Base-by-base conservation (phyloP, 2,113 vertebrate species). In the Gasterosteus nipponicus region DNA sequence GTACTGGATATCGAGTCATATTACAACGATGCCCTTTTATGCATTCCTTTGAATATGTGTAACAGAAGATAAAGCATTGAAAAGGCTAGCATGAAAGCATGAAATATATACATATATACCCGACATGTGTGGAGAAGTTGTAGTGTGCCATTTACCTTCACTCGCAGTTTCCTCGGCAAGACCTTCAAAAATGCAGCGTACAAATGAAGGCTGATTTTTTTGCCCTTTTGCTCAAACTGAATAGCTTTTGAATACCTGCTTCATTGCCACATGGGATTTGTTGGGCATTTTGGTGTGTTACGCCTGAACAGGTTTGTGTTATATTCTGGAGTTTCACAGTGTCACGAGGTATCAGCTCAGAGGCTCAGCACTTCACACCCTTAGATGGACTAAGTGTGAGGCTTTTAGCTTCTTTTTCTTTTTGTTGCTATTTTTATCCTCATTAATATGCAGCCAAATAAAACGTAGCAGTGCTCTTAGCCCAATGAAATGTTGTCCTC, bases 211-310 rank as follows among this genome's bases (percentile, higher is more conserved):
- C 65, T 39, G 67, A 80, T 67, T 72, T 2, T 5, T 54, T 26
- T 81, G 76, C 61, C 68, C 73, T 82, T 84, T 86, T 10, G 66
- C 67, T 57, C 51, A 0, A 9, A 46, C 62, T 57, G 69, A 81
- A 79, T 71, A 59, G 69, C 22, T 35, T 54, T 47, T 73, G 68
- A 85, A 83, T 75, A 82, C 73, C 83, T 75, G 70, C 60, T 29
- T 54, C 75, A 70, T 68, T 74, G 59, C 78, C 72, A 31, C 65
- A 62, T 53, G 60, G 67, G 59, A 68, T 64, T 44, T 71, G 67
- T 79, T 14, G 5, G 66, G 18, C 57, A 51, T 86, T 84, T 73
- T 65, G 42, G 71, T 22, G 78, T 69, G 77, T 44, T 33, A 72
- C 76, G 60, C 41, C 22, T 44, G 46, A 61, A 79, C 82, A 78